A percentile compares a stretch with the other conserved stretches of the same genome.
Conservation (phyloP, 2,113 vertebrate genomes). For the Coptodon rendalli region DNA sequence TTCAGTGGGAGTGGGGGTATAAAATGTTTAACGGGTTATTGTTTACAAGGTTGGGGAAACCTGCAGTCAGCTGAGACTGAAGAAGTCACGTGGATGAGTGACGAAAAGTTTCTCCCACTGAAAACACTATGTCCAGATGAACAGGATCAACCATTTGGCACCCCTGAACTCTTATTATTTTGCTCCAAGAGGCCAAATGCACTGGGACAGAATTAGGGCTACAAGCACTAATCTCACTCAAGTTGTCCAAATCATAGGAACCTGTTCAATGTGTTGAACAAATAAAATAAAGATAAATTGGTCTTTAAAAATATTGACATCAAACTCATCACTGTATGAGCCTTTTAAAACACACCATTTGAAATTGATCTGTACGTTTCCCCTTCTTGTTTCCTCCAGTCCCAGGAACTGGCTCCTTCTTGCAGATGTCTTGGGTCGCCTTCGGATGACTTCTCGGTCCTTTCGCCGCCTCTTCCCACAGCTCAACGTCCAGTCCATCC, state of each 20-base stretch:
- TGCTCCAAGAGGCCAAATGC: not conserved
- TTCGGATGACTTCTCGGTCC: constrained; percentile 46
- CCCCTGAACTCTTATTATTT: not conserved
- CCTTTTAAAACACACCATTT: not conserved
- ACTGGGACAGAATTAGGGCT: not conserved
- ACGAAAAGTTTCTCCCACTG: not conserved
- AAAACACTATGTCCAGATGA: not conserved
- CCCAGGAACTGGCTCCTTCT: constrained; percentile 56
- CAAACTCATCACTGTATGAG: not conserved
- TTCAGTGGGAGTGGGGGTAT: not conserved
- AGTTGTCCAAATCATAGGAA: not conserved
- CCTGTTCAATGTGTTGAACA: not conserved
- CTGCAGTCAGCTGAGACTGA: not conserved
- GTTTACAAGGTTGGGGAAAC: not conserved
- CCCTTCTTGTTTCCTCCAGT: not conserved
- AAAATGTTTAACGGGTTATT: not conserved
- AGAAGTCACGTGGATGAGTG: not conserved
- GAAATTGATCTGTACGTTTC: not conserved
- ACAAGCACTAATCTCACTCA: not conserved
- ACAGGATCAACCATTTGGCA: not conserved
- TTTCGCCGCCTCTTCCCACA: constrained; percentile 50
- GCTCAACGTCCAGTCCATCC: constrained; percentile 29
- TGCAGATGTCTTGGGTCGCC: constrained; percentile 33
- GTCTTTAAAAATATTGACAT: not conserved
- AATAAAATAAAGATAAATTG: not conserved